A percentile compares a stretch with the other conserved stretches of the same genome.
Evolutionary conservation across 2,797 vertebrate species (phyloP).

Genomic region (Furcifer pardalis): DNA sequence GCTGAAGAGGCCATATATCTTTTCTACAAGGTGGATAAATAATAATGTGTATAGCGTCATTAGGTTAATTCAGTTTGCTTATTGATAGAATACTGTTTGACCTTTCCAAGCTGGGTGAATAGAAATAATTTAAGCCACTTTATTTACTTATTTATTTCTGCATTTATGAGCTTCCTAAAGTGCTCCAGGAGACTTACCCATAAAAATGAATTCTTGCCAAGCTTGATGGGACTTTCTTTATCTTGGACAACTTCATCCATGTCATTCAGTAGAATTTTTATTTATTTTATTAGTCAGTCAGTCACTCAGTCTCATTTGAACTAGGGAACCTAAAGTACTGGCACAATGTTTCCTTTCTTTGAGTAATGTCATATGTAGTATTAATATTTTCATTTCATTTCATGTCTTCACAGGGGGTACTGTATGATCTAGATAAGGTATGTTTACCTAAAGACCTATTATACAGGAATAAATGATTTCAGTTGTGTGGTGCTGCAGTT

Average conservation of each 20-base stretch:
- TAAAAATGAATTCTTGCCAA: not conserved
- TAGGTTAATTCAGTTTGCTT: not conserved
- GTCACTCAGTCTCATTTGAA: not conserved
- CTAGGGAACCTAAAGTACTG: not conserved
- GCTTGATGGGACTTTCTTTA: not conserved
- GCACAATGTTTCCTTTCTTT: not conserved
- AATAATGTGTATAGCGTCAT: not conserved
- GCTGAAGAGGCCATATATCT: not conserved
- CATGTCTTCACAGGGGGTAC: constrained; percentile 85
- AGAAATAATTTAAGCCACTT: not conserved
- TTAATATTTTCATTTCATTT: constrained; percentile 49
- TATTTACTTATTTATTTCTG: not conserved
- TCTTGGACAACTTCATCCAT: not conserved
- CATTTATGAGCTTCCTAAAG: not conserved
- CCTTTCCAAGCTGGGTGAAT: not conserved
- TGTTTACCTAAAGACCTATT: constrained; percentile 49
- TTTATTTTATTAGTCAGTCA: too few relatives aligned
- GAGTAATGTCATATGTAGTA: constrained; percentile 30
- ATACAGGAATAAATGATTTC: not conserved
- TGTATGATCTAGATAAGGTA: constrained; percentile 99
- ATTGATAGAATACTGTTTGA: not conserved
- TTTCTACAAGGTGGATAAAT: not conserved
- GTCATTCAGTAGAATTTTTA: not conserved
- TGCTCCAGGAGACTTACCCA: not conserved
- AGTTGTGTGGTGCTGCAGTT: not conserved